Percentiles rank a stretch among this genome's conserved stretches.
Conservation (phyloP, 37 sponge, comb jelly and placozoan species). For the Hormiphora californensis region DNA sequence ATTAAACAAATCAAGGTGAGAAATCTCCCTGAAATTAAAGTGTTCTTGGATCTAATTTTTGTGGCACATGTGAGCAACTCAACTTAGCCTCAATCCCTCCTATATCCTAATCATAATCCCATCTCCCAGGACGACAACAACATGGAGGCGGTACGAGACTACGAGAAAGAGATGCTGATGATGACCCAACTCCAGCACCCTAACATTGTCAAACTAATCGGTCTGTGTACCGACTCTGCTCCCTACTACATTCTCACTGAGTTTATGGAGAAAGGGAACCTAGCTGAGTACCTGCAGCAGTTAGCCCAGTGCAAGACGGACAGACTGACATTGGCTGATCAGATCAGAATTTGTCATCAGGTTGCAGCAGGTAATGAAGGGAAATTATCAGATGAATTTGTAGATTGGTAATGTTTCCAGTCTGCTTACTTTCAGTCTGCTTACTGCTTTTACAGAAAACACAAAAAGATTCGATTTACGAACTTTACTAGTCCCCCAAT, state of each 20-base stretch:
- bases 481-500: too few relatives aligned
- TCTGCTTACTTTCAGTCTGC: too few relatives aligned
- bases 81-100: neutral
- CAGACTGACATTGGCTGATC: neutral
- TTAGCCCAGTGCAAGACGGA: conserved; percentile 51
- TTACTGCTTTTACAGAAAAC: too few relatives aligned
- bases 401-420: too few relatives aligned
- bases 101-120: neutral
- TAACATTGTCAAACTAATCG: conserved; percentile 43
- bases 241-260: conserved; percentile 53
- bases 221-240: conserved; percentile 46
- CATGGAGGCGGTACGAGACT: conserved; percentile 12
- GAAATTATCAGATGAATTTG: too few relatives aligned
- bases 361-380: conserved; percentile 45
- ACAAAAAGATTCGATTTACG: too few relatives aligned
- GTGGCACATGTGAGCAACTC: too few relatives aligned
- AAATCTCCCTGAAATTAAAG: too few relatives aligned
- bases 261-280: conserved; percentile 47
- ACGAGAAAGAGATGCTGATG: conserved; percentile 54
- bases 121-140: conserved; percentile 14
- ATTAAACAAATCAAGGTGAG: conserved; percentile 50
- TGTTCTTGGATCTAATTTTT: too few relatives aligned
- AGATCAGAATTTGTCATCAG: neutral
- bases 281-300: conserved; percentile 46
- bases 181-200: conserved; percentile 55